Conservation (phyloP, 2,797 vertebrate genomes). For the Sternotherus odoratus region DNA sequence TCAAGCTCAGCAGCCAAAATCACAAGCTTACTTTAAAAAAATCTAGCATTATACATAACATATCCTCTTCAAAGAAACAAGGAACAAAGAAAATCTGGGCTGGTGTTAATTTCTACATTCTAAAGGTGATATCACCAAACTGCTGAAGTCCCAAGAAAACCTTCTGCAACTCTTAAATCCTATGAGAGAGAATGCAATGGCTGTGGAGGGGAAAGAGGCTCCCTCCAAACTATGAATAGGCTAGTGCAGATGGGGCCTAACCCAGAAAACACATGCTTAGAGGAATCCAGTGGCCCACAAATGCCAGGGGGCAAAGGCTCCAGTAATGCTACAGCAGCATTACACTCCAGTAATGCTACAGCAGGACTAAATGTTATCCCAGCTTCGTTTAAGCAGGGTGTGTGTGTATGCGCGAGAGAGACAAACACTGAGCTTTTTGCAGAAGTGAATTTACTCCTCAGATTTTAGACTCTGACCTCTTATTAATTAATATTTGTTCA, state of each 20-base stretch:
- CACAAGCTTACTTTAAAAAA: not conserved
- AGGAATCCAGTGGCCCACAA: no score
- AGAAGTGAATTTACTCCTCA: no score
- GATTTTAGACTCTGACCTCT: no score
- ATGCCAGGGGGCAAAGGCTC: no score
- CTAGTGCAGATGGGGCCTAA: not conserved
- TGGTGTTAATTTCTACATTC: not conserved
- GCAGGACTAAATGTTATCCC: no score
- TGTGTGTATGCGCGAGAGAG: no score
- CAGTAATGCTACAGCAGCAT: no score
- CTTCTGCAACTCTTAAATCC: not conserved
- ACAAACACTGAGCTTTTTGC: no score
- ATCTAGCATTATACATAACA: not conserved
- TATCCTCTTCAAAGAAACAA: not conserved
- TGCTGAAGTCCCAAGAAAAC: not conserved
- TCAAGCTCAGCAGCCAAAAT: not conserved
- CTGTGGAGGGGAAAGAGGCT: not conserved
- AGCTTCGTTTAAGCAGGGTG: no score
- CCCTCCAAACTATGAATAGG: not conserved
- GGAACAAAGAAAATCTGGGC: not conserved
- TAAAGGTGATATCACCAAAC: not conserved
- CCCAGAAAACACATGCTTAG: no score
- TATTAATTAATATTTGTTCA: no score
- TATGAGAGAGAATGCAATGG: not conserved
- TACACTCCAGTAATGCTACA: no score